Evolutionary conservation across 2,113 vertebrate genomes (phyloP).

Genomic region (Eudyptes chrysolophus): DNA sequence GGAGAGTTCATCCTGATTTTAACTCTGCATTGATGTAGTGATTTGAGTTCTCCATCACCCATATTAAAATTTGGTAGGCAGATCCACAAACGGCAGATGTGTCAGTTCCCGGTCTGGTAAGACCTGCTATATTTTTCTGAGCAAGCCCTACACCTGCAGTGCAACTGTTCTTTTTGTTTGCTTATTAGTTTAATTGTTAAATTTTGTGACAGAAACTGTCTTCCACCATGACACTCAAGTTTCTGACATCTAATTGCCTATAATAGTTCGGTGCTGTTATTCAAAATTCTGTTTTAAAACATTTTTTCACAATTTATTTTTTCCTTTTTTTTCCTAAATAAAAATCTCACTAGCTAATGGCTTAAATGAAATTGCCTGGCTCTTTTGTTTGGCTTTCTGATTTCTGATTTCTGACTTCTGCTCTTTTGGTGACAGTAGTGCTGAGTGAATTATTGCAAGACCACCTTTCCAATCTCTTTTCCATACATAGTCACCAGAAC

Average conservation of each 20-base stretch:
- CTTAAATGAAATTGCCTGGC: neutral
- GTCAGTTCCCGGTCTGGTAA: neutral
- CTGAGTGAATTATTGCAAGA: neutral
- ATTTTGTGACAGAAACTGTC: neutral
- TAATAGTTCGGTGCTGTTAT: neutral
- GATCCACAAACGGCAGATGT: neutral
- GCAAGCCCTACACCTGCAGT: neutral
- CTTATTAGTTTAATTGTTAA: neutral
- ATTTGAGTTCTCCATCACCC: neutral
- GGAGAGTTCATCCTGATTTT: neutral
- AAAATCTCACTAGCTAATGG: neutral
- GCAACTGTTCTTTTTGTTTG: neutral
- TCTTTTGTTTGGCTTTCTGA: neutral
- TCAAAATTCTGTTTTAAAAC: neutral
- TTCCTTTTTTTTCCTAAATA: neutral
- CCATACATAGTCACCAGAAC: neutral
- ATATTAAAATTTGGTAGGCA: neutral
- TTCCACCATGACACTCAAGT: neutral
- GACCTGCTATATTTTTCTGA: neutral
- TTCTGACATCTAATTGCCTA: neutral
- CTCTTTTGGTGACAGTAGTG: neutral
- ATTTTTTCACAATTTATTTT: neutral
- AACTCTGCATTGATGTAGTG: neutral
- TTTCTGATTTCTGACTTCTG: neutral
- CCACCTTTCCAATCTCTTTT: neutral